phyloP scores from a whole-genome alignment of 2,888 invertebrate genomes.

The Mythimna ferrago region DNA sequence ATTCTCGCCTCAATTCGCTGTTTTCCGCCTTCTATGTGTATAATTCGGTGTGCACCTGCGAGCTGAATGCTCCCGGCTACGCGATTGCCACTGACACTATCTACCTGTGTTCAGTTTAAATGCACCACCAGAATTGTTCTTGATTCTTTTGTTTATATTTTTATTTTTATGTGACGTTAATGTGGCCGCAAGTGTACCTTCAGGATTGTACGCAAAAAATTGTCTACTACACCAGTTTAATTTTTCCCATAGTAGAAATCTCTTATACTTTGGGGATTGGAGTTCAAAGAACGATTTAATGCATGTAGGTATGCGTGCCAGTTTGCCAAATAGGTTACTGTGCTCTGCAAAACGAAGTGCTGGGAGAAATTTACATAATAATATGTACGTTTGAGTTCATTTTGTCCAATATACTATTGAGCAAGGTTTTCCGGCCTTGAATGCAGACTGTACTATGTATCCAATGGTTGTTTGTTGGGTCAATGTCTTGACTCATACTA shows the following conservation, averaged over 20 bases:
- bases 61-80: constrained; percentile 70
- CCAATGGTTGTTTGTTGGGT: neutral
- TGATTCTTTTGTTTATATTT: constrained; percentile 69
- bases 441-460: neutral
- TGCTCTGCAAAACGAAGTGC: constrained; percentile 41
- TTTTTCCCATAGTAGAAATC: constrained; percentile 36
- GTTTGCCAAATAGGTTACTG: constrained; percentile 62
- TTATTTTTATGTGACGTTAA: constrained; percentile 56
- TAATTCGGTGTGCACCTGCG: constrained; percentile 75
- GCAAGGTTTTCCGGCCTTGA: neutral
- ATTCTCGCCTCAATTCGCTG: constrained; percentile 72
- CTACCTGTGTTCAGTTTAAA: constrained; percentile 78
- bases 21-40: constrained; percentile 72
- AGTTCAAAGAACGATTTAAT: constrained; percentile 39
- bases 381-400: constrained; percentile 17
- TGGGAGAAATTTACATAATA: constrained; percentile 41
- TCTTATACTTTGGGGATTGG: constrained; percentile 25
- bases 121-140: constrained; percentile 74
- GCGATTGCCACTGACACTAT: constrained; percentile 82
- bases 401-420: constrained; percentile 28
- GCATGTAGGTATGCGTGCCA: constrained; percentile 9
- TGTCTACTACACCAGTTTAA: constrained; percentile 11
- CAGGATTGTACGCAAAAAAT: constrained; percentile 21
- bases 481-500: neutral
- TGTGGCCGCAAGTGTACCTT: constrained; percentile 36